phyloP scores from a whole-genome alignment of 2,888 invertebrate genomes.

The Platycheirus albimanus region DNA sequence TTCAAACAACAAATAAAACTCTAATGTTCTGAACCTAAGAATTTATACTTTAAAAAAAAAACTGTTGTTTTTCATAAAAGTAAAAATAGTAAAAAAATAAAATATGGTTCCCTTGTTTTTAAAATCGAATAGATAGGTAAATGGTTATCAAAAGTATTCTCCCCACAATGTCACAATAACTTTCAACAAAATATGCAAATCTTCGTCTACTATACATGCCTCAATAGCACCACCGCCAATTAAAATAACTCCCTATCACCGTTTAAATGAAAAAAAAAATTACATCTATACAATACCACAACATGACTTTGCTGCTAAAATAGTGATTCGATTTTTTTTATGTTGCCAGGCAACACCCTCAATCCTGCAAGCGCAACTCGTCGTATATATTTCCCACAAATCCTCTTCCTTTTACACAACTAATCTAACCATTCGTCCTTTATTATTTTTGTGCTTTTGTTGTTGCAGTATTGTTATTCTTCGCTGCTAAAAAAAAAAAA shows the following conservation, averaged over 20 bases:
- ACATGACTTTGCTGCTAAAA: not conserved
- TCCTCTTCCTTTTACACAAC: slow-evolving; percentile 49
- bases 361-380: not conserved
- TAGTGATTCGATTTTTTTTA: slow-evolving; percentile 1
- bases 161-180: not conserved
- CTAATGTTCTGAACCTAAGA: no score
- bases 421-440: slow-evolving; percentile 32
- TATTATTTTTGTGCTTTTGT: not conserved
- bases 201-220: slow-evolving; percentile 11
- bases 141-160: no score
- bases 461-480: slow-evolving; percentile 8
- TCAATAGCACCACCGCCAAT: slow-evolving; percentile 15
- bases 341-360: slow-evolving; percentile 25
- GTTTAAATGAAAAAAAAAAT: not conserved
- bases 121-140: no score
- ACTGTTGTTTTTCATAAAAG: no score
- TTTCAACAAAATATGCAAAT: slow-evolving; percentile 1
- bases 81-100: no score
- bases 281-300: not conserved
- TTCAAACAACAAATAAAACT: no score
- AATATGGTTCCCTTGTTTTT: no score
- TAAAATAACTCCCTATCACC: not conserved
- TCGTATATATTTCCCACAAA: slow-evolving; percentile 24
- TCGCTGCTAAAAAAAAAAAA: not conserved
- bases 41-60: no score